Percentiles rank a stretch among this genome's conserved stretches.
Evolutionary conservation across 2,113 vertebrate genomes (phyloP).

Genomic region (Mellivora capensis): DNA sequence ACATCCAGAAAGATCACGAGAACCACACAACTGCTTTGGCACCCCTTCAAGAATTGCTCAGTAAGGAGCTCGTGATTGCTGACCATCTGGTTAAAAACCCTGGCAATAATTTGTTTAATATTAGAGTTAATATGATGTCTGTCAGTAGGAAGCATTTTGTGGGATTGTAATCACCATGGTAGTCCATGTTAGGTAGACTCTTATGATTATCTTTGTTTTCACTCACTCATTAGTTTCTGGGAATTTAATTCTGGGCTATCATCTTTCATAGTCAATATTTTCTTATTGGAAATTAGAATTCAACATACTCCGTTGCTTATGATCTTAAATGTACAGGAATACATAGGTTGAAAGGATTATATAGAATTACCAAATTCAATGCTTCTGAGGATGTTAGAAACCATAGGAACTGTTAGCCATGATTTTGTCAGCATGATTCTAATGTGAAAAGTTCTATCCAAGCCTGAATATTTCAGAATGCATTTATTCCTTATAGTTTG

Average conservation of each 20-base stretch:
- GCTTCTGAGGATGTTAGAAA: background rate
- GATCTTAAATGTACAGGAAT: slow-evolving; percentile 9
- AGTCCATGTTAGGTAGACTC: background rate
- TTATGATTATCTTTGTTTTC: slow-evolving; percentile 40
- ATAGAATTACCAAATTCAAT: background rate
- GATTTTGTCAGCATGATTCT: background rate
- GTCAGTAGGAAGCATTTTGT: slow-evolving; percentile 32
- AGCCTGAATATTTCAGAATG: background rate
- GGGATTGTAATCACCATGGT: background rate
- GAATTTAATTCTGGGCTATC: slow-evolving; percentile 1
- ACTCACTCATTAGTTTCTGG: slow-evolving; percentile 32
- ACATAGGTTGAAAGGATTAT: background rate
- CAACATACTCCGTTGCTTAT: background rate
- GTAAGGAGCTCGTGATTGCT: slow-evolving; percentile 70
- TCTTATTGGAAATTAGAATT: slow-evolving; percentile 18
- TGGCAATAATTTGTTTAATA: slow-evolving; percentile 54
- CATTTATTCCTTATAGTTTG: slow-evolving; percentile 28
- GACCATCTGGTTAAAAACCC: slow-evolving; percentile 75
- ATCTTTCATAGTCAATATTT: slow-evolving; percentile 40
- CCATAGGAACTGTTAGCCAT: background rate
- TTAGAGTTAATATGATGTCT: slow-evolving; percentile 29
- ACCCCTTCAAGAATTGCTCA: slow-evolving; percentile 48
- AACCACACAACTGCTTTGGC: slow-evolving; percentile 42
- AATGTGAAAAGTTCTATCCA: background rate
- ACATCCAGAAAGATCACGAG: background rate